Evolutionary conservation across 1,140 invertebrate species (phyloP).

Genomic region (Daktulosphaira vitifoliae): DNA sequence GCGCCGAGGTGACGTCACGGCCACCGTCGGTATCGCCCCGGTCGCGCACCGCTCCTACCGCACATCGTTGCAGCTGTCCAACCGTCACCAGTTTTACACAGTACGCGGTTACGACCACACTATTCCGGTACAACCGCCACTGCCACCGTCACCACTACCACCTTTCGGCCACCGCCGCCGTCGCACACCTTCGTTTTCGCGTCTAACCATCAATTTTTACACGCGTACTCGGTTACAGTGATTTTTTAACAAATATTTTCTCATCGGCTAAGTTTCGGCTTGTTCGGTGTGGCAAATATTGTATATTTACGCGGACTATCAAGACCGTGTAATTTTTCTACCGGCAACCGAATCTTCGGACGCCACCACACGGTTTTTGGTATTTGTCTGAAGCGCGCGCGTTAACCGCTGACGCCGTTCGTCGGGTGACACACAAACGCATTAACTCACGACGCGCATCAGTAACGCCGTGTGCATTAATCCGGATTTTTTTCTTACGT

Average conservation of each 20-base stretch:
- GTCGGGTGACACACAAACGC: neutral
- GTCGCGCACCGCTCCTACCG: neutral
- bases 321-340: too few relatives aligned
- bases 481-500: constrained; percentile 3
- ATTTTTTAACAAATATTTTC: too few relatives aligned
- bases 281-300: too few relatives aligned
- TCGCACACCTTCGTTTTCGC: neutral
- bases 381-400: neutral
- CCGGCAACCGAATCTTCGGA: neutral
- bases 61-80: neutral
- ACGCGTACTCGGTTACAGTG: neutral
- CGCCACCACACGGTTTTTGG: neutral
- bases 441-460: neutral
- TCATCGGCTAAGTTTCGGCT: too few relatives aligned
- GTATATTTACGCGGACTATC: too few relatives aligned
- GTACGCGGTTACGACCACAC: constrained; percentile 7
- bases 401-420: neutral
- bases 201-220: neutral
- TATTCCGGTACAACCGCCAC: neutral
- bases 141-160: neutral
- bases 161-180: neutral
- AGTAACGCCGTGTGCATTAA: neutral
- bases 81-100: constrained; percentile 21
- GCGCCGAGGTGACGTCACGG: constrained; percentile 17
- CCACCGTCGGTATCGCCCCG: constrained; percentile 25